phyloP scores from a whole-genome alignment of 2,888 invertebrate genomes.

The Eupithecia exiguata region DNA sequence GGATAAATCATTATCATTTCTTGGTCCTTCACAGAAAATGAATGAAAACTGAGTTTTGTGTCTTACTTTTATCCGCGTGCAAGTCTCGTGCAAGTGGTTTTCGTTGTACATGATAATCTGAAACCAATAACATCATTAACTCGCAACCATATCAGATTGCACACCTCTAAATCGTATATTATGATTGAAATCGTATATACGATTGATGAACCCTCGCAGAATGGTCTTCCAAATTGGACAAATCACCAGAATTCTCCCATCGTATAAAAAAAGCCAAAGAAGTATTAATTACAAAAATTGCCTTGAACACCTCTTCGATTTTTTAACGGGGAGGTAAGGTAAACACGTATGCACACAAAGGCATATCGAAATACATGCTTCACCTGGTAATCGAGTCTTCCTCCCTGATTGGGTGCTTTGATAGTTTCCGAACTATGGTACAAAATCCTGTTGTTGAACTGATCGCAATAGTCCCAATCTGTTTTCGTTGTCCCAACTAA shows the following conservation, averaged over 20 bases:
- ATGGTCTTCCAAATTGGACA: not conserved
- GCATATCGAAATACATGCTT: not conserved
- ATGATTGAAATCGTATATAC: no score
- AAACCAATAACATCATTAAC: not conserved
- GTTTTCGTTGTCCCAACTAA: not conserved
- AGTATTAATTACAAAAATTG: no score
- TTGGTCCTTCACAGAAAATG: not conserved
- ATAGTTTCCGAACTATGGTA: not conserved
- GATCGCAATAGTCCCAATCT: slow-evolving; percentile 2
- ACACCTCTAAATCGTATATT: not conserved
- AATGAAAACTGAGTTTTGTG: not conserved
- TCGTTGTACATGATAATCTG: not conserved
- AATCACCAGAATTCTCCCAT: not conserved
- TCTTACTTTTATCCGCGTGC: slow-evolving; percentile 3
- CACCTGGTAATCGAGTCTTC: slow-evolving; percentile 4
- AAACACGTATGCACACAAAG: no score
- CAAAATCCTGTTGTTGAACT: not conserved
- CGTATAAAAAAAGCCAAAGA: not conserved
- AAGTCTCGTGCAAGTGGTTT: not conserved
- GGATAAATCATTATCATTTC: not conserved
- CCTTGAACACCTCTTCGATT: no score
- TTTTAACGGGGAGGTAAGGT: no score
- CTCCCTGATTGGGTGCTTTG: slow-evolving; percentile 5
- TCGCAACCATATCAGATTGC: not conserved
- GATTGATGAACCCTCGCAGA: not conserved